Percentiles rank a stretch among this genome's conserved stretches.
Conservation (phyloP, 2,797 vertebrate species). For the Coreius guichenoti region DNA sequence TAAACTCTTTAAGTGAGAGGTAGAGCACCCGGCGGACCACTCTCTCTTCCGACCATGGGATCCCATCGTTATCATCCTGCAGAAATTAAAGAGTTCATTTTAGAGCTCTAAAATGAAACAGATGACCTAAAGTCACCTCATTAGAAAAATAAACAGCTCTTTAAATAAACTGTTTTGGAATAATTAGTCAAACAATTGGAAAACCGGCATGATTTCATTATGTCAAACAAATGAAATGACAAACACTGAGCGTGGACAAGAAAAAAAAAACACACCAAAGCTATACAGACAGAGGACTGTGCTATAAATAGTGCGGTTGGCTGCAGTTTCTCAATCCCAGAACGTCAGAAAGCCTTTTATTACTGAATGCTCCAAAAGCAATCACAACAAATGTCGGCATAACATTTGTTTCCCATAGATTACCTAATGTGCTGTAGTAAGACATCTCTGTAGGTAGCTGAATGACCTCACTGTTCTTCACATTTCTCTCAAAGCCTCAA, state of each 20-base stretch:
- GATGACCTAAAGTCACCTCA: not conserved
- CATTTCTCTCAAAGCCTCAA: constrained; percentile 11
- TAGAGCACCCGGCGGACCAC: constrained; percentile 91
- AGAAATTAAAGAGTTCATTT: not conserved
- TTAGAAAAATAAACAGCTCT: not conserved
- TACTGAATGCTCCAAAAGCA: constrained; percentile 51
- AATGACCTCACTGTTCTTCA: constrained; percentile 6
- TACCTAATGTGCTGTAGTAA: constrained; percentile 37
- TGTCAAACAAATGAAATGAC: constrained; percentile 4
- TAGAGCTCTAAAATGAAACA: not conserved
- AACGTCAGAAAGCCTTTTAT: constrained; percentile 52
- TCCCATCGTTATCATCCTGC: constrained; percentile 91
- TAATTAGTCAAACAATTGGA: constrained; percentile 3
- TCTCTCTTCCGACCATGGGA: constrained; percentile 91
- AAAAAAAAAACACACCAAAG: constrained; percentile 5
- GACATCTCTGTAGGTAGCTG: constrained; percentile 30
- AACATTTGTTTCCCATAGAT: constrained; percentile 45
- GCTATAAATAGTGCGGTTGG: constrained; percentile 53
- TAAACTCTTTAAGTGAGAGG: constrained; percentile 90
- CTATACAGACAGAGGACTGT: not conserved
- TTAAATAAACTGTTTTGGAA: not conserved
- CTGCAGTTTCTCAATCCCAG: constrained; percentile 25
- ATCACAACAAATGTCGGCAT: constrained; percentile 50
- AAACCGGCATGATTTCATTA: not conserved
- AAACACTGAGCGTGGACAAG: constrained; percentile 23